Base-by-base conservation (phyloP, 2,888 invertebrate species). In the Eilema griseolum region DNA sequence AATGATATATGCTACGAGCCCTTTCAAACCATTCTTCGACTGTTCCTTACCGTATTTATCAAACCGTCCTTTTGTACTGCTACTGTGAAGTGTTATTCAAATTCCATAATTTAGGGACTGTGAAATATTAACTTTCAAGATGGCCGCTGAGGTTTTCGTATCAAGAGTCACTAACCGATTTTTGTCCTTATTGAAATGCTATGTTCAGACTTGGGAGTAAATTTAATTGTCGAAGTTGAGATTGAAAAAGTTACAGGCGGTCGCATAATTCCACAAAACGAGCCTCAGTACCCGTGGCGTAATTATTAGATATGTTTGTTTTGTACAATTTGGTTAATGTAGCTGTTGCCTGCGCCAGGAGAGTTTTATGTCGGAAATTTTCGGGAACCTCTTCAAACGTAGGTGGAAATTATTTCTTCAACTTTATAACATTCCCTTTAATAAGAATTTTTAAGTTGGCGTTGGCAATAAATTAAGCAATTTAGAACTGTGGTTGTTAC, bases 201-300 rank as follows among this genome's bases (percentile, higher is more conserved):
- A 90, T 89, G 88, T 92, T 89, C 86, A 88, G 88, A 89, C 91
- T 89, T 89, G 84, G 82, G 86, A 90, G 89, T 91, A 92, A 92
- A 94, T 93, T 93, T 93, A 94, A 94, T 94, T 94, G 93, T 92
- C 88, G 88, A 94, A 94, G 94, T 94, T 94, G 87, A 89, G 92
- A 94, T 94, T 94, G 93, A 94, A 94, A 94, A 94, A 94, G 94
- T 94, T 94, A 90, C 82, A 82, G 86, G 88, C 88, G 91, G 92
- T 90, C 90, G 89, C 90, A 90, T 93, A 93, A 92, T 92, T 93
- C 87, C 84, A 86, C 89, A 86, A 86, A 92, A 89, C 89, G 89
- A 85, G 88, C 80, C 85, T 85, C 85, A 83, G 86, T 85, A 86
- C 88, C 85, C 83, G 83, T 80, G 85, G 86, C 88, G 86, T 91